These are phyloP conservation scores for Microcebus ravelobensis DNA, from an alignment of 2,113 vertebrate species.

Conservation along the genomic window DNA sequence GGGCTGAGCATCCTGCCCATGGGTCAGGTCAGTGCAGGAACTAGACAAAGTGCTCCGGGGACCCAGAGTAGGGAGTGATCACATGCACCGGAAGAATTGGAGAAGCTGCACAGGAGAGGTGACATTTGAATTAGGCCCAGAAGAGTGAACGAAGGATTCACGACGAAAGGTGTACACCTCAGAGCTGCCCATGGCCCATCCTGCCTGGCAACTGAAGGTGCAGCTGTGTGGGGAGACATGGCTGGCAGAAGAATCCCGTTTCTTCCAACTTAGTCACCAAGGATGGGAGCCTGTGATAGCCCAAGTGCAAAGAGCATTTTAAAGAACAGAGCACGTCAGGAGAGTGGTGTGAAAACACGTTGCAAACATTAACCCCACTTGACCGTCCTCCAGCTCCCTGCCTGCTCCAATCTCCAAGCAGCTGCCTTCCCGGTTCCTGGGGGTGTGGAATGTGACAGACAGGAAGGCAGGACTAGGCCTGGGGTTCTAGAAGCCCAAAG, in stretches of 20 bases:
- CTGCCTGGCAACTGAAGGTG: accelerated
- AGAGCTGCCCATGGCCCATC: background rate
- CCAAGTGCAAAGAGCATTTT: background rate
- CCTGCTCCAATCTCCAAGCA: background rate
- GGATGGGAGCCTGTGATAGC: background rate
- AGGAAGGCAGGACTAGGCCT: background rate
- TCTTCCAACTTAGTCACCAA: background rate
- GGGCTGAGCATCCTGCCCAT: background rate
- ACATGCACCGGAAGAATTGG: background rate
- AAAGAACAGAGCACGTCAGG: background rate
- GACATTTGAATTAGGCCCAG: background rate
- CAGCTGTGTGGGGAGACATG: background rate
- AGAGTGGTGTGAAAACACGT: background rate
- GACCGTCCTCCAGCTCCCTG: accelerated
- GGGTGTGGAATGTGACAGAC: background rate
- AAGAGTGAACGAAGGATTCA: background rate
- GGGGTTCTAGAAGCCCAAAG: background rate
- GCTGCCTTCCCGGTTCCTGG: background rate
- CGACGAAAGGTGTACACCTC: background rate
- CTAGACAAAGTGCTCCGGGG: background rate
- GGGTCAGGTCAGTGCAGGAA: background rate
- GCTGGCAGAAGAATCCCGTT: background rate
- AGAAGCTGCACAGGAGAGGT: background rate
- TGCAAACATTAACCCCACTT: background rate
- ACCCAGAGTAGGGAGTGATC: background rate